Conservation (phyloP, 1,140 invertebrate species). For the Tribolium castaneum region DNA sequence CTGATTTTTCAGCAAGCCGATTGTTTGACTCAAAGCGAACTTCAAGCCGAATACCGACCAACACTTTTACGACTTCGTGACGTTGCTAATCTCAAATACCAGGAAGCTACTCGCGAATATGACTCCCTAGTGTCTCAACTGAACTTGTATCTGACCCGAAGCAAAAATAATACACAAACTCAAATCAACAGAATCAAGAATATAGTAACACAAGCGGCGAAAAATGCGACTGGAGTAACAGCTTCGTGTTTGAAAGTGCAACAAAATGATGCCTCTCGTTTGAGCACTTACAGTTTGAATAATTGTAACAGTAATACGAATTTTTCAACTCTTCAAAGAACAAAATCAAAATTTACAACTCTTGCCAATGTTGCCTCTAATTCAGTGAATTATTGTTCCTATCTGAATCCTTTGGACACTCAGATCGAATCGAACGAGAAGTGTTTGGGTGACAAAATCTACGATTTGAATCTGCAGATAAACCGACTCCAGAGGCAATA, state of each 20-base stretch:
- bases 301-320: background rate
- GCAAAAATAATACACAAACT: background rate
- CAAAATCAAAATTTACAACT: background rate
- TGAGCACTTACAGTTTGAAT: background rate
- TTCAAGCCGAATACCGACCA: background rate
- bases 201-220: background rate
- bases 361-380: background rate
- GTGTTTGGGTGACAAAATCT: background rate
- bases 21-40: background rate
- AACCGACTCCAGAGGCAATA: background rate
- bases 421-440: constrained; percentile 1
- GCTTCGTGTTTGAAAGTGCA: background rate
- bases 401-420: background rate
- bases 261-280: background rate
- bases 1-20: background rate
- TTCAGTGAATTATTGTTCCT: background rate
- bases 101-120: background rate
- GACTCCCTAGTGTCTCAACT: background rate
- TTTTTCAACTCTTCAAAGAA: background rate
- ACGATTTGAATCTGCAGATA: constrained; percentile 8
- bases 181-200: constrained; percentile 18
- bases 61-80: background rate
- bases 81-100: background rate
- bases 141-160: background rate
- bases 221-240: background rate